Base-by-base conservation (phyloP, 1,140 invertebrate species). In the Lepidotrigona ventralis region DNA sequence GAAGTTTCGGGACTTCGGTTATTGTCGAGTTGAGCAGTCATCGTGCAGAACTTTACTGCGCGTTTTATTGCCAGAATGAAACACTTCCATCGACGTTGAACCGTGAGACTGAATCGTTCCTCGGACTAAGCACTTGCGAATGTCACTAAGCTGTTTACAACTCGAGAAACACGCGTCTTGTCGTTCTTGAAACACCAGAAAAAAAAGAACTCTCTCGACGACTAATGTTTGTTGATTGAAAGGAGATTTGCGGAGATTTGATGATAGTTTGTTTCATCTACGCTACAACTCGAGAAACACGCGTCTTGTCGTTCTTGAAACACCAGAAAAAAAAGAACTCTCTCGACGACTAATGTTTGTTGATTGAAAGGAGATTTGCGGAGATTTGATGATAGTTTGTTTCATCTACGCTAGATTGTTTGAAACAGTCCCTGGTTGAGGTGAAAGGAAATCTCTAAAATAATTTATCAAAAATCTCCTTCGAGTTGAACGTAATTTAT, bases 21-120 rank as follows among this genome's bases (percentile, higher is more conserved):
- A 88, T 88, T 87, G 83, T 88, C 86, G 63, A 76, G 66, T 74
- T 26, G 80, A 85, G 75, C 82, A 79, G 58, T 79, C 69, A 79
- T 84, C 77, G 68, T 56, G 19, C 23, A 5, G 21, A 19, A 72
- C 46, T 19, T 53, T 66, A 23, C 69, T 19, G 19, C 29, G 53
- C 46, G 19, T 12, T 64, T 64, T 56, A 66, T 46, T 21, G 26
- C 12, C 68, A 53, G 71, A 11, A 39, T 11, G n/a, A 15, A 66
- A 39, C 51, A 68, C 71, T 60, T 19, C 23, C 33, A 19, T 81
- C 63, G 80, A 75, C 66, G 26, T 11, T n/a, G 26, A 79, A 21
- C 33, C 39, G 51, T 39, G 21, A 23, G 68, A 14, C 68, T 69
- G 11, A 46, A 46, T n/a, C 4, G 14, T 26, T 11, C 26, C 5